A percentile compares a stretch with the other conserved stretches of the same genome.
Conservation (phyloP, 1,140 invertebrate genomes). For the Lasioglossum baleicum region DNA sequence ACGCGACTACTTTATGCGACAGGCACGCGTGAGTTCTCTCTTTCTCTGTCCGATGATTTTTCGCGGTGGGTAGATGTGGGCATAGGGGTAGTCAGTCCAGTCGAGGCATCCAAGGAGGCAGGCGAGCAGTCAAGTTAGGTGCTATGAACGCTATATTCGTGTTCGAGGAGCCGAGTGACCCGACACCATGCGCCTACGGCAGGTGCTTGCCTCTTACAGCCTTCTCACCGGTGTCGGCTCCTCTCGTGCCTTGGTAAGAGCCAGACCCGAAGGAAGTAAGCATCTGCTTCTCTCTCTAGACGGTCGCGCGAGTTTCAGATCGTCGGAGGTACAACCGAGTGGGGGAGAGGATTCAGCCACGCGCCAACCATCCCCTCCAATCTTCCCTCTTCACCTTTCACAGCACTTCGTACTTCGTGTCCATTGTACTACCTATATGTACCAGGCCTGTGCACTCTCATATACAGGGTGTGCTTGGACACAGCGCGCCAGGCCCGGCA, state of each 20-base stretch:
- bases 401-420: slow-evolving; percentile 13
- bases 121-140: slow-evolving; percentile 47
- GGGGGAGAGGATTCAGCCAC: slow-evolving; percentile 55
- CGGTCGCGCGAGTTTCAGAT: slow-evolving; percentile 54
- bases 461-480: neutral
- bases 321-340: slow-evolving; percentile 22
- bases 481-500: too few species aligned
- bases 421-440: slow-evolving; percentile 16
- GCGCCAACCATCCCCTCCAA: slow-evolving; percentile 65
- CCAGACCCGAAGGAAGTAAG: slow-evolving; percentile 60
- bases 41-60: slow-evolving; percentile 56
- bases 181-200: slow-evolving; percentile 61
- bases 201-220: slow-evolving; percentile 63
- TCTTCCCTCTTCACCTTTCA: slow-evolving; percentile 30
- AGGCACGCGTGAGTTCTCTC: slow-evolving; percentile 47
- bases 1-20: slow-evolving; percentile 59
- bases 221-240: slow-evolving; percentile 60
- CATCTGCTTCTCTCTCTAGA: slow-evolving; percentile 49
- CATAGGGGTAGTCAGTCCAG: slow-evolving; percentile 55
- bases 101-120: slow-evolving; percentile 13
- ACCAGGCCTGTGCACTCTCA: neutral
- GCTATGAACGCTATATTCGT: slow-evolving; percentile 56
- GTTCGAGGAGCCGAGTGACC: slow-evolving; percentile 41
- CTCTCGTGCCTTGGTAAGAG: slow-evolving; percentile 59
- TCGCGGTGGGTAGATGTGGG: slow-evolving; percentile 59